Conservation (phyloP, 2,888 invertebrate genomes). For the Nysson spinosus region DNA sequence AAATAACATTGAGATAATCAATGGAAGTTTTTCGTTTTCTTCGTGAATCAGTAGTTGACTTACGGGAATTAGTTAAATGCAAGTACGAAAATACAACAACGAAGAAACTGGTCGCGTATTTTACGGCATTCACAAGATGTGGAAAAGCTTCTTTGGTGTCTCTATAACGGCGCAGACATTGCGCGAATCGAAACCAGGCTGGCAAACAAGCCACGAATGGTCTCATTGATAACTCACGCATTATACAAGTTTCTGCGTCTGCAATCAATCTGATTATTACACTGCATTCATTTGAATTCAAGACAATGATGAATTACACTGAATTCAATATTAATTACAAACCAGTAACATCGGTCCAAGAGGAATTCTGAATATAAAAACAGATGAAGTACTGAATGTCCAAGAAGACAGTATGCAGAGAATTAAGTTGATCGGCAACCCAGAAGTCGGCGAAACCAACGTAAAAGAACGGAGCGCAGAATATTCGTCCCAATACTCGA, state of each 20-base stretch:
- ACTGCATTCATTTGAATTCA: not conserved
- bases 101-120: slow-evolving; percentile 98
- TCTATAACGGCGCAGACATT: slow-evolving; percentile 95
- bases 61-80: slow-evolving; percentile 83
- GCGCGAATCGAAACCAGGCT: slow-evolving; percentile 98
- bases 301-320: not conserved
- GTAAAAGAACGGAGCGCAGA: slow-evolving; percentile 89
- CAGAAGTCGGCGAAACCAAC: slow-evolving; percentile 99
- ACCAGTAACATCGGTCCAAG: slow-evolving; percentile 78
- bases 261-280: not conserved
- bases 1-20: slow-evolving; percentile 64
- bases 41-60: slow-evolving; percentile 48
- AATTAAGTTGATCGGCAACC: slow-evolving; percentile 98
- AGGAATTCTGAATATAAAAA: slow-evolving; percentile 87
- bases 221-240: slow-evolving; percentile 77
- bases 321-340: slow-evolving; percentile 8
- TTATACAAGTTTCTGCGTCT: slow-evolving; percentile 79
- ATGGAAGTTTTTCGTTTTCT: not conserved
- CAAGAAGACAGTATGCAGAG: slow-evolving; percentile 91
- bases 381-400: slow-evolving; percentile 97
- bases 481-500: slow-evolving; percentile 86
- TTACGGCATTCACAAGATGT: slow-evolving; percentile 97
- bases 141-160: slow-evolving; percentile 96
- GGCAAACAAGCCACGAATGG: slow-evolving; percentile 94
- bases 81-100: slow-evolving; percentile 93